phyloP scores from a whole-genome alignment of 2,113 vertebrate species.

The Brienomyrus longianalis region DNA sequence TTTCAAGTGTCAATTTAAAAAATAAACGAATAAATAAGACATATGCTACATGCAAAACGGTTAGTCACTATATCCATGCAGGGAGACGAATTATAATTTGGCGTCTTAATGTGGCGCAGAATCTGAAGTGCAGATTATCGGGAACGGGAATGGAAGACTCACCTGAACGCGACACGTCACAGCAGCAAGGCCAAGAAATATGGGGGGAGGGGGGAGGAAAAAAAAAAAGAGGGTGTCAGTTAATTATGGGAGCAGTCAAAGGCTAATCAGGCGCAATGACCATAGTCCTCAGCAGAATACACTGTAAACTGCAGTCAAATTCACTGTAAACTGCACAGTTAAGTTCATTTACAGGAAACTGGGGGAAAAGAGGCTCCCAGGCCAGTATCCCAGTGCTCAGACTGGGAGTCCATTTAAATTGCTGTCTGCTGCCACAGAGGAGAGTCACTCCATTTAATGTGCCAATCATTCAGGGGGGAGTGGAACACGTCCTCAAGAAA shows the following conservation, averaged over 20 bases:
- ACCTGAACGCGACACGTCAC: background rate
- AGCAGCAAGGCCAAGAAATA: background rate
- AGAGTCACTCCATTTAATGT: background rate
- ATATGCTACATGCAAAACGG: background rate
- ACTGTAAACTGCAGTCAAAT: background rate
- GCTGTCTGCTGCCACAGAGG: background rate
- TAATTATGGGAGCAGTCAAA: background rate
- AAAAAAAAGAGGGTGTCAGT: background rate
- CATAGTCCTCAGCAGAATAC: background rate
- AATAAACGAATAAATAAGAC: background rate
- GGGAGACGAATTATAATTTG: background rate
- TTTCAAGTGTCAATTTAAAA: background rate
- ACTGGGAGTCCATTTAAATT: background rate
- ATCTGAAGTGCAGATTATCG: background rate
- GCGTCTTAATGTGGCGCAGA: background rate
- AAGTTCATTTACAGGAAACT: background rate
- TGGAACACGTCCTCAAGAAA: background rate
- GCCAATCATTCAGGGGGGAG: background rate
- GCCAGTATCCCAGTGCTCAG: background rate
- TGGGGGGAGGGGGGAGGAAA: background rate
- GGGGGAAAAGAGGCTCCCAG: background rate
- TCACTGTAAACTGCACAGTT: background rate
- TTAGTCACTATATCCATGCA: background rate
- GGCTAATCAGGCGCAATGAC: background rate
- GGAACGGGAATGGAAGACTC: background rate